Conservation (phyloP, 2,888 invertebrate genomes). For the Leucania comma region DNA sequence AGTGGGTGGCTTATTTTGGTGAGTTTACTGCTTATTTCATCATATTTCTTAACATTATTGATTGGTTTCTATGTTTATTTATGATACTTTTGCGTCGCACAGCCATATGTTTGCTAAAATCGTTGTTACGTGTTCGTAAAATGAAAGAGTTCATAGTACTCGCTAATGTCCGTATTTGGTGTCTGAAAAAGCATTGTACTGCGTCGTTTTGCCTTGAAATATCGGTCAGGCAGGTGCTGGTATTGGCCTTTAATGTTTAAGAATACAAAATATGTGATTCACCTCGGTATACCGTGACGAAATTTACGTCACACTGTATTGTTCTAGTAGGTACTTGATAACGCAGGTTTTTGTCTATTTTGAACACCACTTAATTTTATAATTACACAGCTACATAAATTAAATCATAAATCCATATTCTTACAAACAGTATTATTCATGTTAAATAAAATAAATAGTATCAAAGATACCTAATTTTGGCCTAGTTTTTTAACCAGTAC, state of each 20-base stretch:
- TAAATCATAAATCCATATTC: background rate
- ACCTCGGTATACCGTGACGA: slow-evolving; percentile 63
- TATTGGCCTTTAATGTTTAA: slow-evolving; percentile 32
- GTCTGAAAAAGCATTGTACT: slow-evolving; percentile 27
- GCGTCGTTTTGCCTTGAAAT: slow-evolving; percentile 62
- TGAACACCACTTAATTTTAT: background rate
- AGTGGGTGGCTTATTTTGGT: slow-evolving; percentile 95
- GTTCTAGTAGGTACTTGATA: slow-evolving; percentile 25
- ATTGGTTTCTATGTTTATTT: slow-evolving; percentile 31
- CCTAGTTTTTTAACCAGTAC: background rate
- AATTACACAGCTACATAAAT: slow-evolving; percentile 3
- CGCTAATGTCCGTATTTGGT: slow-evolving; percentile 33
- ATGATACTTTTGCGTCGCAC: slow-evolving; percentile 15
- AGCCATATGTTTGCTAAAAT: slow-evolving; percentile 25
- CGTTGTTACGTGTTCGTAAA: slow-evolving; percentile 17
- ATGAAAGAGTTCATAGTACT: slow-evolving; percentile 16
- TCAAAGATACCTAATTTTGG: background rate
- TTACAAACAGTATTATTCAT: background rate
- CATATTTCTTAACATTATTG: slow-evolving; percentile 34
- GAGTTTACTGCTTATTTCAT: slow-evolving; percentile 75
- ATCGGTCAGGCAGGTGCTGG: slow-evolving; percentile 31
- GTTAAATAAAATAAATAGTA: background rate
- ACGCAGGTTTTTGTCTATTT: slow-evolving; percentile 10
- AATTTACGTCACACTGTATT: slow-evolving; percentile 73
- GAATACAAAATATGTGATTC: slow-evolving; percentile 65